Evolutionary conservation across 2,888 invertebrate species (phyloP).

Genomic region (Tetranychus truncatus): DNA sequence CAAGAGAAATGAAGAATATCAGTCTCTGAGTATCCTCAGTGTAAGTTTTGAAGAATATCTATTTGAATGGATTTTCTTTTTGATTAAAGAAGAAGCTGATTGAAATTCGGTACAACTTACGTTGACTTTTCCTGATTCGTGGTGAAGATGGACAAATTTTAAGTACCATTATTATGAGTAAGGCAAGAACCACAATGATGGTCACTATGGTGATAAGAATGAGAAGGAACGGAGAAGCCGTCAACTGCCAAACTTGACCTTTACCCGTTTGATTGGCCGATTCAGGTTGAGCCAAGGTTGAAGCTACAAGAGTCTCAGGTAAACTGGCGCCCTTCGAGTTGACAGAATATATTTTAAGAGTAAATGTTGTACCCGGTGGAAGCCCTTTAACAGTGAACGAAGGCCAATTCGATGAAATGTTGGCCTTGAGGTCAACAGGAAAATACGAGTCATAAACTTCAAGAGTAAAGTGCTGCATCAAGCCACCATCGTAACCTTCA

Average conservation of each 20-base stretch:
- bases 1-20: no score
- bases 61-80: no score
- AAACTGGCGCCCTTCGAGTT: conserved; percentile 27
- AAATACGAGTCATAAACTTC: background rate
- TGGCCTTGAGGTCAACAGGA: conserved; percentile 17
- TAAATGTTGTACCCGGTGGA: conserved; percentile 24
- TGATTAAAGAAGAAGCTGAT: no score
- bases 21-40: no score
- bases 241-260: conserved; percentile 28
- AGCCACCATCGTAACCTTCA: conserved; percentile 72
- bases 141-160: conserved; percentile 22
- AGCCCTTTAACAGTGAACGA: conserved; percentile 24
- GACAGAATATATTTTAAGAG: conserved; percentile 26
- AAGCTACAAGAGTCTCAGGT: conserved; percentile 23
- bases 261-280: conserved; percentile 23
- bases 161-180: conserved; percentile 25
- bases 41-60: no score
- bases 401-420: conserved; percentile 24
- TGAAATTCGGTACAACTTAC: background rate
- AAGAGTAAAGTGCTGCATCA: conserved; percentile 64
- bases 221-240: conserved; percentile 25
- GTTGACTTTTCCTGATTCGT: conserved; percentile 15
- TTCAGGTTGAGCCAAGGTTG: conserved; percentile 25
- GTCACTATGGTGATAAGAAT: conserved; percentile 25
- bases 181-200: conserved; percentile 25